Conservation (phyloP, 1,140 invertebrate genomes). For the Sitodiplosis mosellana region DNA sequence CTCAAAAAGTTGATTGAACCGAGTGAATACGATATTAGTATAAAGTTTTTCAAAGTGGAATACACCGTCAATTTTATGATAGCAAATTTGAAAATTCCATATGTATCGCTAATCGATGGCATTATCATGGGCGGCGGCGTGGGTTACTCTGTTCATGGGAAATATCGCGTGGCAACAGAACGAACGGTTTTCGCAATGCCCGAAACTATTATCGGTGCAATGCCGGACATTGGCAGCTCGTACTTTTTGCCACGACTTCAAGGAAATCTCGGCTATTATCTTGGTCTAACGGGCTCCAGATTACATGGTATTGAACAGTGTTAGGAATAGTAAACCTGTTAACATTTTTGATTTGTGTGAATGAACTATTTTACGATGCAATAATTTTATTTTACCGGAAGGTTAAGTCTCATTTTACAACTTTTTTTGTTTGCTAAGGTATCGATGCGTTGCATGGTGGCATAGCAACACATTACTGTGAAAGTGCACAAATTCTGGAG, state of each 20-base stretch:
- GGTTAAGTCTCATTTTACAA: neutral
- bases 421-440: constrained; percentile 18
- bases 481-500: constrained; percentile 42
- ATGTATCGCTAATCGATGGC: constrained; percentile 86
- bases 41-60: constrained; percentile 38
- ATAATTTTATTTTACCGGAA: too few relatives aligned
- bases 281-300: constrained; percentile 72
- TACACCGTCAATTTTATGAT: constrained; percentile 83
- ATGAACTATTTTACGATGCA: too few relatives aligned
- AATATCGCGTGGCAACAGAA: constrained; percentile 91
- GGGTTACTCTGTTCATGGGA: constrained; percentile 87
- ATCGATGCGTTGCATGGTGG: constrained; percentile 76
- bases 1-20: constrained; percentile 57
- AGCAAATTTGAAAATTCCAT: constrained; percentile 77
- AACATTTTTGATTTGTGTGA: too few relatives aligned
- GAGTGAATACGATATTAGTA: constrained; percentile 54
- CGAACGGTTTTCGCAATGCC: constrained; percentile 97
- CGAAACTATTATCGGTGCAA: constrained; percentile 88
- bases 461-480: constrained; percentile 83
- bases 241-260: constrained; percentile 77
- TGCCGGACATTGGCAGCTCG: constrained; percentile 90
- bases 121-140: constrained; percentile 99
- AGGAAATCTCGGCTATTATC: constrained; percentile 78
- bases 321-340: too few relatives aligned
- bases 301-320: constrained; percentile 44